phyloP scores from a whole-genome alignment of 1,140 invertebrate species.

The Trichogramma pretiosum region DNA sequence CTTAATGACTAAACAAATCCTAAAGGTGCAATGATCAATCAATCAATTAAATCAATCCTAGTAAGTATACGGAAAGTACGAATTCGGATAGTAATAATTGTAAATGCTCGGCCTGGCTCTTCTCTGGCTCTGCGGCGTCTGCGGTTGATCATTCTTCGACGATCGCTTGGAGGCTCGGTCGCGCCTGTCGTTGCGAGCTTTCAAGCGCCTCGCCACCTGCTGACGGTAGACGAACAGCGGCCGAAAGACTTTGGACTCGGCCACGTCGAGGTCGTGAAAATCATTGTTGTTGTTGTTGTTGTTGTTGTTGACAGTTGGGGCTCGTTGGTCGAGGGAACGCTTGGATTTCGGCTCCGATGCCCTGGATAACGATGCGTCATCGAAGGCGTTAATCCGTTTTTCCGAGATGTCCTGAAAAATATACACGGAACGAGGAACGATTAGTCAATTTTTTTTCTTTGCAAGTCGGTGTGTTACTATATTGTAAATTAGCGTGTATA shows the following conservation, averaged over 20 bases:
- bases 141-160: not conserved
- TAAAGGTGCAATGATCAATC: too few relatives aligned
- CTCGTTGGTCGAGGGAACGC: not conserved
- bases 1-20: too few relatives aligned
- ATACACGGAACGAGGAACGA: too few relatives aligned
- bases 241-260: conserved; percentile 35
- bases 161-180: too few relatives aligned
- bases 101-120: not conserved
- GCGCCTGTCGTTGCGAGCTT: conserved; percentile 17
- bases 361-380: not conserved
- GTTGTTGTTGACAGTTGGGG: not conserved
- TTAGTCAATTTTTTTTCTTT: too few relatives aligned
- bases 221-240: conserved; percentile 38
- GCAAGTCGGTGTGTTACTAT: too few relatives aligned
- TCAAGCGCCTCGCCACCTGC: conserved; percentile 26
- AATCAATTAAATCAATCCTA: too few relatives aligned
- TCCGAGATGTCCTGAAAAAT: too few relatives aligned
- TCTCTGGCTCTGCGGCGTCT: not conserved
- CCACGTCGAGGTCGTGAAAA: conserved; percentile 23
- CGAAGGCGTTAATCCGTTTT: too few relatives aligned
- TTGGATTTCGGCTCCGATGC: not conserved
- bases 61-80: not conserved
- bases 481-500: too few relatives aligned
- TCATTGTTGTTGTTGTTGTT: conserved; percentile 12
- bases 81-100: not conserved